phyloP scores from a whole-genome alignment of 2,888 invertebrate genomes.

The Acronicta aceris region DNA sequence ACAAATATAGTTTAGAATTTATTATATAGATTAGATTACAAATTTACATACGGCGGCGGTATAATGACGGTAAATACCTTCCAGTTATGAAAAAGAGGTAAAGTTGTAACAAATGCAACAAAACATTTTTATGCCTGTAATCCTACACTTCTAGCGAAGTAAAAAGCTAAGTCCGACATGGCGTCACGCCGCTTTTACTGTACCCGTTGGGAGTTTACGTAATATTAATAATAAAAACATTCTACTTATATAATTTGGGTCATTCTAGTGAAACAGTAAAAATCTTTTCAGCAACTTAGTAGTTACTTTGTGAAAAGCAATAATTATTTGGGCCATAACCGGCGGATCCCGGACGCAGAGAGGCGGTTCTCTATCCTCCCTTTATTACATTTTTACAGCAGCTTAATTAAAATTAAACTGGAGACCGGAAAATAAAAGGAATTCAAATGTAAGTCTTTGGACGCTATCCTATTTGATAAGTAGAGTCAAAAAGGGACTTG shows the following conservation, averaged over 20 bases:
- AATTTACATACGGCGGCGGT: too few species aligned
- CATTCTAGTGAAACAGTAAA: conserved; percentile 35
- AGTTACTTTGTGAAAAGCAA: conserved; percentile 31
- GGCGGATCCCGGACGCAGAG: not conserved
- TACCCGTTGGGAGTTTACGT: not conserved
- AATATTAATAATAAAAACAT: conserved; percentile 11
- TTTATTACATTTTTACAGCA: conserved; percentile 7
- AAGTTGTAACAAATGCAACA: too few species aligned
- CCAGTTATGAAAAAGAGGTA: too few species aligned
- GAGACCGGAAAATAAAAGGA: conserved; percentile 4
- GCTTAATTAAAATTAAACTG: conserved; percentile 26
- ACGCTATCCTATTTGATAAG: too few species aligned
- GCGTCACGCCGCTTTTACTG: not conserved
- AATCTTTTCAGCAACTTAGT: conserved; percentile 52
- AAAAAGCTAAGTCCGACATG: too few species aligned
- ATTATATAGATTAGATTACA: too few species aligned
- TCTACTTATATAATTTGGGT: conserved; percentile 15
- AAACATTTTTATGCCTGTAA: too few species aligned
- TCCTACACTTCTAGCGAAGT: too few species aligned
- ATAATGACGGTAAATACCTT: too few species aligned
- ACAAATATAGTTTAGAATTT: too few species aligned
- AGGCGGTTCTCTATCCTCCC: not conserved
- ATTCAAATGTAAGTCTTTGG: not conserved
- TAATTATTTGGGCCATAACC: conserved; percentile 50
- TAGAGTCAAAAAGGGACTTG: too few species aligned